Conservation (phyloP, 2,797 vertebrate species). For the Margarornis squamiger region DNA sequence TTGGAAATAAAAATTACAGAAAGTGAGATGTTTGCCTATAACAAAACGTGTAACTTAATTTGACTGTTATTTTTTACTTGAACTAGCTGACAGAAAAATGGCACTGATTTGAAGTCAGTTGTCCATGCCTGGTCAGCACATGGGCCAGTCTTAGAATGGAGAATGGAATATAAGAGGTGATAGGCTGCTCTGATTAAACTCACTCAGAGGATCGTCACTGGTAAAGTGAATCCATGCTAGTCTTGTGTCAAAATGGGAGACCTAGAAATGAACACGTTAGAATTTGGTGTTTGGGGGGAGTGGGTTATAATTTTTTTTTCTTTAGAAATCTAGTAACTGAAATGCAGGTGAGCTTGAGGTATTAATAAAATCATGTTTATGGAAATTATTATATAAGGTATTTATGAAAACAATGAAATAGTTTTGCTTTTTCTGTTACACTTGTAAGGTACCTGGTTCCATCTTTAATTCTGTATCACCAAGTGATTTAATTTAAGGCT, state of each 20-base stretch:
- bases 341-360: background rate
- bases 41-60: background rate
- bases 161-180: background rate
- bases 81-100: background rate
- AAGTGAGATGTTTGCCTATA: background rate
- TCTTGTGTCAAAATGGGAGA: background rate
- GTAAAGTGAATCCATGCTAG: background rate
- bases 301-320: background rate
- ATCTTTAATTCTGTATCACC: background rate
- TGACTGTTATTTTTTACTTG: background rate
- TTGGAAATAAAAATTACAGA: constrained; percentile 30
- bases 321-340: background rate
- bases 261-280: background rate
- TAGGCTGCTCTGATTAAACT: background rate
- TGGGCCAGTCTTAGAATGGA: background rate
- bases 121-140: accelerated
- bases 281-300: background rate
- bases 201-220: background rate
- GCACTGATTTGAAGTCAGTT: background rate
- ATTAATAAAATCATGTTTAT: background rate
- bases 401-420: background rate
- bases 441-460: background rate
- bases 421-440: background rate
- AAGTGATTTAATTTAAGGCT: background rate
- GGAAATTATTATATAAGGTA: background rate